Conservation (phyloP, 2,797 vertebrate species). For the Pteronotus mesoamericanus region DNA sequence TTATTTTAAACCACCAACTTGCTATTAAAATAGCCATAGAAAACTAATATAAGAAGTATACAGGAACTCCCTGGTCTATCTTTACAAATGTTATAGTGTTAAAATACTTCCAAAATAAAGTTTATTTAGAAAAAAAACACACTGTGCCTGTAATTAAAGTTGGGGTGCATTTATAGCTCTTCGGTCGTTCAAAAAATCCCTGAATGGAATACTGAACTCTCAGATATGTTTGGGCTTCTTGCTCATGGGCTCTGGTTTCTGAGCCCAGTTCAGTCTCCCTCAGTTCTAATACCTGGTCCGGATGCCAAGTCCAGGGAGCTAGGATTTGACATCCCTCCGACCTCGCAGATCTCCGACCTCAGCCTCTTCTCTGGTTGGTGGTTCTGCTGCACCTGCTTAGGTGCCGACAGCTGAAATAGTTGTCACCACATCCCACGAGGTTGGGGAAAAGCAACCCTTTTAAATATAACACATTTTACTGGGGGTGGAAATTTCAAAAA, state of each 20-base stretch:
- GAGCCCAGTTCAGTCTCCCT: rapidly evolving
- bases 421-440: not conserved
- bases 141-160: not conserved
- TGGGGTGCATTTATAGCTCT: not conserved
- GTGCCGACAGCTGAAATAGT: not conserved
- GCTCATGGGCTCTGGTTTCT: not conserved
- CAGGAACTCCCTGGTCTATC: not conserved
- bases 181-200: not conserved
- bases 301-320: not conserved
- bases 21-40: not conserved
- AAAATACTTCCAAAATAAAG: not conserved
- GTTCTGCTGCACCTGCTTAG: not conserved
- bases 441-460: not conserved
- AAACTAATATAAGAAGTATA: not conserved
- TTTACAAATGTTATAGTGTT: not conserved
- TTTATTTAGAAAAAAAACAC: not conserved
- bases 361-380: not conserved
- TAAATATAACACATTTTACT: constrained; percentile 7
- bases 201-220: not conserved
- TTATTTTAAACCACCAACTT: not conserved
- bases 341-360: not conserved
- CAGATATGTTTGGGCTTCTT: not conserved
- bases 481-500: constrained; percentile 24
- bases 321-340: not conserved
- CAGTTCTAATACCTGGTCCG: not conserved